Evolutionary conservation across 2,797 vertebrate species (phyloP).

Genomic region (Lagodon rhomboides): DNA sequence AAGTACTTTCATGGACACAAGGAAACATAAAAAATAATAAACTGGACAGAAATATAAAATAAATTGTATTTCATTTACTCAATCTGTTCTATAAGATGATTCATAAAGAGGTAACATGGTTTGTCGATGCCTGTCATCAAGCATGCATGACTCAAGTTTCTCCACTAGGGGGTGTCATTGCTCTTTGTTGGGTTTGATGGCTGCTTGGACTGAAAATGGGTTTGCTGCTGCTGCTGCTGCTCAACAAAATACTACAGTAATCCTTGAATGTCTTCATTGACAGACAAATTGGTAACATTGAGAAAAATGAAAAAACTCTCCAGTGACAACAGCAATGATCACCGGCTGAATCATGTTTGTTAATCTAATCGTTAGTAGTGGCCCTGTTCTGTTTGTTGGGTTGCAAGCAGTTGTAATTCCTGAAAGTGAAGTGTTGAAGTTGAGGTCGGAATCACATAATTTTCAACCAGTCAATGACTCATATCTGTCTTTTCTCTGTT

Average conservation of each 20-base stretch:
- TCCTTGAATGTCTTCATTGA: too few relatives aligned
- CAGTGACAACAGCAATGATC: background rate
- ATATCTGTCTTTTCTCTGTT: background rate
- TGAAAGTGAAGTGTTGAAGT: background rate
- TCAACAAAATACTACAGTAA: background rate
- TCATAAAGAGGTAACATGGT: background rate
- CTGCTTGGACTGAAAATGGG: background rate
- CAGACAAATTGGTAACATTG: background rate
- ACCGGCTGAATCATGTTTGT: background rate
- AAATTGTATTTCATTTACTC: background rate
- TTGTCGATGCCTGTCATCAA: background rate
- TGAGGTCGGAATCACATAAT: background rate
- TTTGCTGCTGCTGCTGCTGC: background rate
- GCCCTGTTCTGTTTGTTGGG: background rate
- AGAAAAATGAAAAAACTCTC: background rate
- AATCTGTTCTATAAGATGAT: background rate
- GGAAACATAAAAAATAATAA: background rate
- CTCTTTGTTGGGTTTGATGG: conserved; percentile 13
- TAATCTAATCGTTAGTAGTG: background rate
- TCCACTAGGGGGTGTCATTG: conserved; percentile 58
- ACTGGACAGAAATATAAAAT: background rate
- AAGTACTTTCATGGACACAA: background rate
- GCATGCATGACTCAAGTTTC: background rate
- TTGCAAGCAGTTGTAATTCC: background rate
- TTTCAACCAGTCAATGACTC: background rate